Percentiles rank a stretch among this genome's conserved stretches.
These are phyloP conservation scores for Catocala sponsa DNA, from an alignment of 2,888 invertebrate genomes.

Conservation along the genomic window DNA sequence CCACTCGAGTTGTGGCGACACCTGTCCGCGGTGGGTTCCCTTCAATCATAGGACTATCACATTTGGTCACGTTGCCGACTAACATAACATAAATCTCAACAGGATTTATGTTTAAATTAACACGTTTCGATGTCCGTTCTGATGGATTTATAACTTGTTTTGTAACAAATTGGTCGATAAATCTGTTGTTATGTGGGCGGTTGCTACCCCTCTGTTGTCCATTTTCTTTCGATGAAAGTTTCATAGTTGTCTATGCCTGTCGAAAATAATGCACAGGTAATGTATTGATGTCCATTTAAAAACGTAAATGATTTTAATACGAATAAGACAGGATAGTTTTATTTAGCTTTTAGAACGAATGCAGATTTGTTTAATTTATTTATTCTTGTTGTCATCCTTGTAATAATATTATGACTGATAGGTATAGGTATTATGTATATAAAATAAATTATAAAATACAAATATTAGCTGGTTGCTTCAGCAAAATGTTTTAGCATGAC, in stretches of 20 bases:
- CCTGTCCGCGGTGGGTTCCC: constrained; percentile 61
- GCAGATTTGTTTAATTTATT: background rate
- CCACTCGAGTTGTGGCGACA: constrained; percentile 69
- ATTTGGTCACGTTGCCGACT: constrained; percentile 63
- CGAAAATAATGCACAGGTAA: constrained; percentile 27
- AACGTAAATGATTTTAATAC: constrained; percentile 21
- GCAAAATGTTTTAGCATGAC: too few species aligned
- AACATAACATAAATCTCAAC: constrained; percentile 77
- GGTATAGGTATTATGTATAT: too few species aligned
- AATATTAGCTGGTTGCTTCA: too few species aligned
- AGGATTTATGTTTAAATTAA: constrained; percentile 81
- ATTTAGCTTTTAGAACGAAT: constrained; percentile 7
- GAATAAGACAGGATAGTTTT: constrained; percentile 11
- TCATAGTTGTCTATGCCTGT: constrained; percentile 45
- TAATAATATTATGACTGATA: background rate
- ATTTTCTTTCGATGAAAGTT: constrained; percentile 57
- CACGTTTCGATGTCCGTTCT: constrained; percentile 72
- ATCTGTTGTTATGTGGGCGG: constrained; percentile 74
- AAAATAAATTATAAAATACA: too few species aligned
- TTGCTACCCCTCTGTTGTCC: constrained; percentile 44
- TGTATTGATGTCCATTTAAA: constrained; percentile 30
- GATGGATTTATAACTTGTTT: constrained; percentile 82
- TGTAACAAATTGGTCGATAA: constrained; percentile 74
- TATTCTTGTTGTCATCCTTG: background rate
- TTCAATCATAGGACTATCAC: constrained; percentile 55